Base-by-base conservation (phyloP, 2,888 invertebrate species). In the Zeuzera pyrina region DNA sequence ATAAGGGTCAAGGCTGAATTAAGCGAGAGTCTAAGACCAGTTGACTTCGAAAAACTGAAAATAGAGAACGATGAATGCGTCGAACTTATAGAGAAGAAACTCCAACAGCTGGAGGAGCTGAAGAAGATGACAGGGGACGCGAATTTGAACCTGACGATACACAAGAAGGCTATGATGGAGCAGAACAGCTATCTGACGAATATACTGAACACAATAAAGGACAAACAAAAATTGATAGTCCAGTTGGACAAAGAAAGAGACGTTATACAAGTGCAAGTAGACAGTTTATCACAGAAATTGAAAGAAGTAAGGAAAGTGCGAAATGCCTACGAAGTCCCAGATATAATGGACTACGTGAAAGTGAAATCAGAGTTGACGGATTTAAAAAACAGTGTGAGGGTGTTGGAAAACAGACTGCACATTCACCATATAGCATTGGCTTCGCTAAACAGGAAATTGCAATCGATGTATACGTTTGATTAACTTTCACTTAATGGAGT, bases 1-100 rank as follows among this genome's bases (percentile, higher is more conserved):
- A 74, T 88, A 2, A 64, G 73, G 15, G 71, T 85, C 3, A 86
- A 88, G 39, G 69, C 77, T 3, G 87, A 88, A 47, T 48, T 89
- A 1, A 87, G 86, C 8, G 87, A 87, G 37, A 81, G 76, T 28
- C 55, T 90, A 1, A 71, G 86, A 30, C 81, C 86, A 0, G 85
- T 89, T 0, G 90, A 90, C 52, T 89, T 89, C 42, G 86, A 89
- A 15, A 86, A 88, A 48, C 47, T 89, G 2, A 73, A 77, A 43
- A 89, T 90, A 15, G 87, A 88, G 45, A 89, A 89, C 46, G 47
- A 74, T 2, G 81, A 86, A 47, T 79, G 83, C 31, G 30, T 68
- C 6, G 60, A 68, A 33, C 54, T 72, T 3, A 87, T 89, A 26
- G 87, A 88, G 1, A 71, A 83, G 19, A 88, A 88, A 45, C 61